Base-by-base conservation (phyloP, 2,113 vertebrate genomes). In the Phalacrocorax pelagicus region DNA sequence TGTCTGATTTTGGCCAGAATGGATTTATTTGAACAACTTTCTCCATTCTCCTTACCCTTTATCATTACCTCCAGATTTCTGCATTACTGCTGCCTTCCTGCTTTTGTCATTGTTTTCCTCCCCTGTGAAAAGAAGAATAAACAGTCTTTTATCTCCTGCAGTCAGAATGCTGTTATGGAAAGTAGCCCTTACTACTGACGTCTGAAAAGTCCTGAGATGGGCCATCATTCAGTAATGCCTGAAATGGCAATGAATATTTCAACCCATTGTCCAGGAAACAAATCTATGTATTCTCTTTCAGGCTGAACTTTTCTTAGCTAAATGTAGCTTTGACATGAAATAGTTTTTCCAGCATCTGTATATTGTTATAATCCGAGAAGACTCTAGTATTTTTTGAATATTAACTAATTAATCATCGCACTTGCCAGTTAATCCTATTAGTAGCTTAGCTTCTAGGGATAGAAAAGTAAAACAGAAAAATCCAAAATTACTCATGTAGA, bases 71-170 rank as follows among this genome's bases (percentile, higher is more conserved):
- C 88, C 94, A 95, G 78, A 88, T 91, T 87, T 94, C 58, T 96
- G 69, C 57, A 63, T 89, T 91, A 71, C 61, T 85, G 77, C 82
- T 95, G 89, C 81, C 83, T 96, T 97, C 92, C 94, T 94, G 86
- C 91, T 97, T 97, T 96, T 97, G 94, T 95, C 84, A 80, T 86
- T 91, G 66, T 94, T 96, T 92, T 89, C 94, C 89, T 94, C 57
- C 47, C 32, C 23, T 58, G 44, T 75, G 66, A 46, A 67, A 92
- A 96, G 91, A 92, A 75, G 80, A 81, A 86, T 70, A 94, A 96
- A 72, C 49, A 91, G 34, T 61, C 29, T 95, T 96, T 97, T 95
- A 94, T 97, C 92, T 96, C 69, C 84, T 49, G 29, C 73, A 58
- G 83, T 92, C 94, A 94, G 94, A 86, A 49, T 16, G 66, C 81